Evolutionary conservation across 2,113 vertebrate species (phyloP).

Genomic region (Epinephelus fuscoguttatus): DNA sequence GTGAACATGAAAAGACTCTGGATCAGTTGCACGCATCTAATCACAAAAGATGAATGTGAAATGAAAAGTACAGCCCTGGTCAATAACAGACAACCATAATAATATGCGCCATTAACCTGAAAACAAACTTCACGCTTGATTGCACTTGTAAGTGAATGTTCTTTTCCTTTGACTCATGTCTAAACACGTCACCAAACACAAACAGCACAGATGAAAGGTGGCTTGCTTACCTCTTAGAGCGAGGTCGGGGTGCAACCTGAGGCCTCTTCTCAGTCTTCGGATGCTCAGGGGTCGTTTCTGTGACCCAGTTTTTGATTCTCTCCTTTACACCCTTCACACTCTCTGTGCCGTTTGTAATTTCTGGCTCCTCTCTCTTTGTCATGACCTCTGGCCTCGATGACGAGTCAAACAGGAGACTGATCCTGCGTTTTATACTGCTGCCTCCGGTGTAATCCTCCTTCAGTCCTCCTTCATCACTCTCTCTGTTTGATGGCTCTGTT

Average conservation of each 20-base stretch:
- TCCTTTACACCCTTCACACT: slow-evolving; percentile 71
- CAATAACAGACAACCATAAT: neutral
- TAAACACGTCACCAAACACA: slow-evolving; percentile 25
- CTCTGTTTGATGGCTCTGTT: slow-evolving; percentile 16
- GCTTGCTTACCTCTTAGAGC: slow-evolving; percentile 65
- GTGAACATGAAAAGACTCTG: neutral
- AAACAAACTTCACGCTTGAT: neutral
- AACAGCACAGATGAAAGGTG: slow-evolving; percentile 1
- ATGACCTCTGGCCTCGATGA: slow-evolving; percentile 58
- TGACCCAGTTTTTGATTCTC: slow-evolving; percentile 75
- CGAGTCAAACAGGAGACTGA: slow-evolving; percentile 79
- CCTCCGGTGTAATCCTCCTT: slow-evolving; percentile 48
- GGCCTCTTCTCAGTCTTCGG: slow-evolving; percentile 48
- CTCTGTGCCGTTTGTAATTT: slow-evolving; percentile 37
- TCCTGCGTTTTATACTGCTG: slow-evolving; percentile 79
- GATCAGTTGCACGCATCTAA: neutral
- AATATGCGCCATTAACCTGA: neutral
- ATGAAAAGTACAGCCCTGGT: neutral
- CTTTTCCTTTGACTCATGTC: slow-evolving; percentile 28
- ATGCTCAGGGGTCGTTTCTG: slow-evolving; percentile 37
- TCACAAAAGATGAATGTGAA: neutral
- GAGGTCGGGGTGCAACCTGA: slow-evolving; percentile 4
- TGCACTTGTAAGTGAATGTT: slow-evolving; percentile 18
- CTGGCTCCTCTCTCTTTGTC: slow-evolving; percentile 65
- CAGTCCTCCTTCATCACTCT: slow-evolving; percentile 25